Base-by-base conservation (phyloP, 2,797 vertebrate species). In the Leptatherina wallacei region DNA sequence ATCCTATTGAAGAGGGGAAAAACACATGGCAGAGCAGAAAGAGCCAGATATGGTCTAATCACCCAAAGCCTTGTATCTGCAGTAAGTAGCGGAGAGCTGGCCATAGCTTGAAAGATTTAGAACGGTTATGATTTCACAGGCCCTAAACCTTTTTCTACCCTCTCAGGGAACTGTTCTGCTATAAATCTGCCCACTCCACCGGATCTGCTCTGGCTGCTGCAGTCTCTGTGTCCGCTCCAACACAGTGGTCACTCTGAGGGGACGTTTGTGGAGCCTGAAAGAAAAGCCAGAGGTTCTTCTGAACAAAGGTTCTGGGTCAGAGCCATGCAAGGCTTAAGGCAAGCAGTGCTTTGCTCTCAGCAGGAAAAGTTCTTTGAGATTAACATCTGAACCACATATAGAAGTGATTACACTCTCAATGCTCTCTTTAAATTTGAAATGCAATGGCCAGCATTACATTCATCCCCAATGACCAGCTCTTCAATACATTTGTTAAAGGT, bases 111-210 rank as follows among this genome's bases (percentile, higher is more conserved):
- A 89, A 84, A 89, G 89, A 90, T 89, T 92, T 90, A 81, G 61
- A 79, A 71, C 77, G 77, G 81, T 80, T 89, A 82, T 86, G 83
- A 85, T 91, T 92, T 90, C 85, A 87, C 85, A 88, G 76, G 72
- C 69, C 70, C 61, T 73, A 83, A 89, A 83, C 71, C 69, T 54
- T 75, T 86, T 78, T 73, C 75, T 79, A 72, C 47, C n/a, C 81
- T 82, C 84, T 78, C 62, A 76, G 67, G 58, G 70, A 85, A 74
- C 65, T 20, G 69, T 57, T 75, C 29, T 44, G 65, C 67, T 33
- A 60, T 86, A 88, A 88, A 86, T 80, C 22, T 63, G 69, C 55
- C 59, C 3, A 22, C 77, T 72, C 71, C 6, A 27, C 71, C 59
- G 64, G 69, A 44, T 80, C 61, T 62, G 10, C 58, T 72, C 66